phyloP scores from a whole-genome alignment of 1,140 invertebrate genomes.

The Eubasilissa regina region DNA sequence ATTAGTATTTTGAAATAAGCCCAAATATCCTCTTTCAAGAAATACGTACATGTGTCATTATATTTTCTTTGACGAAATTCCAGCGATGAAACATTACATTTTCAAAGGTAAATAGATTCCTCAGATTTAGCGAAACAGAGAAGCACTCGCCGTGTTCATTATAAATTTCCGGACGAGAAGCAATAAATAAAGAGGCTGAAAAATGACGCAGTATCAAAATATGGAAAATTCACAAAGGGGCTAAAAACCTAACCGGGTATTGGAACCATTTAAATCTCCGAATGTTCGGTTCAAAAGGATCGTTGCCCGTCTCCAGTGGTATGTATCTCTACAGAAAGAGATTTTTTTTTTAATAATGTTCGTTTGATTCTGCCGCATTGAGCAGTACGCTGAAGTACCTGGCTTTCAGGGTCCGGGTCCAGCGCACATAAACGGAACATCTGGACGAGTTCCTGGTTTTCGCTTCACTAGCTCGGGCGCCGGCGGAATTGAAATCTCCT shows the following conservation, averaged over 20 bases:
- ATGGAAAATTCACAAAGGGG: constrained; percentile 3
- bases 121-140: background rate
- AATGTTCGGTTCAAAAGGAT: constrained; percentile 7
- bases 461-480: constrained; percentile 18
- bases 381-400: constrained; percentile 8
- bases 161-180: constrained; percentile 25
- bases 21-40: too few species aligned
- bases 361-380: constrained; percentile 30
- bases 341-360: constrained; percentile 48
- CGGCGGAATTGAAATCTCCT: constrained; percentile 12
- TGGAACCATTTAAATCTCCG: background rate
- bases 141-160: constrained; percentile 11
- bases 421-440: too few species aligned
- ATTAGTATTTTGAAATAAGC: too few species aligned
- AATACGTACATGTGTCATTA: background rate
- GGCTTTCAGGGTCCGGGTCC: constrained; percentile 1
- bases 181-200: constrained; percentile 16
- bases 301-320: constrained; percentile 6
- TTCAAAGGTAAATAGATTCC: background rate
- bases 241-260: background rate
- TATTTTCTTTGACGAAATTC: background rate
- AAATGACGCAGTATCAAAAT: background rate
- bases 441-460: background rate
- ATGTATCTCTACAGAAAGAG: background rate
- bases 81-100: background rate